Conservation (phyloP, 2,113 vertebrate species). For the Orthochromis indermauri region DNA sequence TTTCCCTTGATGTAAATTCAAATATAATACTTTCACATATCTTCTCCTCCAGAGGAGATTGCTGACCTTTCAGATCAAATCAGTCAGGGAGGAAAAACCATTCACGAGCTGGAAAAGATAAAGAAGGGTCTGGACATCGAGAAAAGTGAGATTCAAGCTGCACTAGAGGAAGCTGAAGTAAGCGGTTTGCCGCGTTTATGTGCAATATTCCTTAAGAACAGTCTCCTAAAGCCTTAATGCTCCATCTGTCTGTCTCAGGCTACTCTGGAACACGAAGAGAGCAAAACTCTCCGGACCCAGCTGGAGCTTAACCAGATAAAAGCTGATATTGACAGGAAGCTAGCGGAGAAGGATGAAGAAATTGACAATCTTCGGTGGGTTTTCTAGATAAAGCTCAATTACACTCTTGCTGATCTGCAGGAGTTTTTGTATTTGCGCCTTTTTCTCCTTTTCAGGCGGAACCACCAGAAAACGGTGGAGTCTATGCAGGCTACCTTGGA, state of each 20-base stretch:
- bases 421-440: not conserved
- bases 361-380: constrained; percentile 83
- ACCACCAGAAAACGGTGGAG: constrained; percentile 85
- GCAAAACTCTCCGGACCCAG: constrained; percentile 86
- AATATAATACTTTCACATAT: not conserved
- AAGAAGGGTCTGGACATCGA: constrained; percentile 87
- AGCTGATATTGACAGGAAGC: constrained; percentile 84
- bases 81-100: constrained; percentile 80
- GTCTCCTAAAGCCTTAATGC: not conserved
- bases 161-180: constrained; percentile 92
- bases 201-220: not conserved
- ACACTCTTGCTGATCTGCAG: not conserved
- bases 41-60: constrained; percentile 80
- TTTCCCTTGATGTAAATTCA: not conserved
- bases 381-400: not conserved
- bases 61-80: constrained; percentile 88
- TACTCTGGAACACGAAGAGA: constrained; percentile 90
- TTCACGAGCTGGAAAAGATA: constrained; percentile 90
- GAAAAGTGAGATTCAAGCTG: constrained; percentile 87
- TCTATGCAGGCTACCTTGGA: constrained; percentile 87
- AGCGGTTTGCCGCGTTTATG: not conserved
- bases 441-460: constrained; percentile 65
- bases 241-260: constrained; percentile 63
- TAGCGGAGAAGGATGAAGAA: constrained; percentile 90
- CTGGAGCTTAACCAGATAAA: constrained; percentile 90